Conservation (phyloP, 2,797 vertebrate species). For the Danio choprae region DNA sequence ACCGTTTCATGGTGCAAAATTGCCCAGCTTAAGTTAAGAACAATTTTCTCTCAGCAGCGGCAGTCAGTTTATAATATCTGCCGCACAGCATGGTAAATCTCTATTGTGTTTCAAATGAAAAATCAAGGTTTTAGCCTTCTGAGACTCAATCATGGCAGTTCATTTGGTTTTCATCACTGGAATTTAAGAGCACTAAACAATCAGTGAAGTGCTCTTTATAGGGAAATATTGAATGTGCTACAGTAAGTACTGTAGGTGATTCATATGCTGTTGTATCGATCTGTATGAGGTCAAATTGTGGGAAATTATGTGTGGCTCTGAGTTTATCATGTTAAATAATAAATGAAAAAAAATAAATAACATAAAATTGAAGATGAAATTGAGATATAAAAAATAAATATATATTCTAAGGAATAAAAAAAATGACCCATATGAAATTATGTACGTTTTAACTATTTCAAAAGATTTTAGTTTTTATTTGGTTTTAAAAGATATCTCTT, state of each 20-base stretch:
- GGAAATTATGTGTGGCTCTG: not conserved
- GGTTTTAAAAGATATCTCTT: too few relatives aligned
- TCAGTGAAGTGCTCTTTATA: not conserved
- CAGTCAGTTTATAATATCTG: not conserved
- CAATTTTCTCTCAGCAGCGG: not conserved
- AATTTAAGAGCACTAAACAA: not conserved
- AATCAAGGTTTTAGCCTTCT: not conserved
- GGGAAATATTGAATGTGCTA: not conserved
- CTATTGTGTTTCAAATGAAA: conserved; percentile 3
- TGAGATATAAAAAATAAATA: too few relatives aligned
- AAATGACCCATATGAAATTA: too few relatives aligned
- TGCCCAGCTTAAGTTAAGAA: not conserved
- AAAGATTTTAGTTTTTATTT: too few relatives aligned
- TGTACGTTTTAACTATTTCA: too few relatives aligned
- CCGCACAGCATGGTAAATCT: not conserved
- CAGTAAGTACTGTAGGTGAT: not conserved
- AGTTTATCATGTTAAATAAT: not conserved
- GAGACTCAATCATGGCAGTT: not conserved
- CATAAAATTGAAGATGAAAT: not conserved
- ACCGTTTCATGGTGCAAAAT: not conserved
- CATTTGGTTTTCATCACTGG: not conserved
- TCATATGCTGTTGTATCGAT: not conserved
- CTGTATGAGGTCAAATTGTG: not conserved
- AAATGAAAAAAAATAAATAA: too few relatives aligned
- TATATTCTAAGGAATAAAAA: too few relatives aligned